Base-by-base conservation (phyloP, 2,888 invertebrate species). In the Lissonota sp. region DNA sequence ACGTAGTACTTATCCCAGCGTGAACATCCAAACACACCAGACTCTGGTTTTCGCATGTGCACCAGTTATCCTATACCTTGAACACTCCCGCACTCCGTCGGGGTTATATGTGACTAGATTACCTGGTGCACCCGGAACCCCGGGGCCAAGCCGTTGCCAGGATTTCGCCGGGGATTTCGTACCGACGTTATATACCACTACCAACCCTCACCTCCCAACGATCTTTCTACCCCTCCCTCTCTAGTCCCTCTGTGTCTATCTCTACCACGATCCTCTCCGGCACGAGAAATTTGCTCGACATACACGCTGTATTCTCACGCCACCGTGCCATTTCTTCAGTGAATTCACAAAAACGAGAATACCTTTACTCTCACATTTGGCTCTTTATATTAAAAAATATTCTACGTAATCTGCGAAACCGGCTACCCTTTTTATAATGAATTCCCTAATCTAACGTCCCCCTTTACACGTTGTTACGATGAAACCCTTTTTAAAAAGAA, bases 61-160 rank as follows among this genome's bases (percentile, higher is more conserved):
- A 39, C 80, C 73, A 55, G 72, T 63, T 77, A 74, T 49, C 69
- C 26, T 73, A 60, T 73, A 74, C 76, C 79, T 79, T 73, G 82
- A 81, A 79, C 81, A 8, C 78, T 79, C 77, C 63, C 64, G 66
- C 63, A 57, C 69, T 62, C 74, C 82, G 80, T 67, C 62, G 76
- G 83, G 83, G 85, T 90, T 88, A 88, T 88, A 88, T 87, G 87
- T 86, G 86, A 88, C 86, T 87, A 86, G 87, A 90, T 90, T 89
- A 87, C 86, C 83, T 83, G 83, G 78, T 58, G 62, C 67, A 80
- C 83, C 83, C 84, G 84, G 84, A 87, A 79, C 78, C 46, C 55
- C 57, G 51, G 79, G 71, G 78, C 64, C 66, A 55, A 55, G 80
- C 79, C 80, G 82, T 72, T 67, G 78, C 76, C 55, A 67, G 80